A percentile compares a stretch with the other conserved stretches of the same genome.
phyloP scores from a whole-genome alignment of 2,888 invertebrate species.

The Nesidiocoris tenuis region DNA sequence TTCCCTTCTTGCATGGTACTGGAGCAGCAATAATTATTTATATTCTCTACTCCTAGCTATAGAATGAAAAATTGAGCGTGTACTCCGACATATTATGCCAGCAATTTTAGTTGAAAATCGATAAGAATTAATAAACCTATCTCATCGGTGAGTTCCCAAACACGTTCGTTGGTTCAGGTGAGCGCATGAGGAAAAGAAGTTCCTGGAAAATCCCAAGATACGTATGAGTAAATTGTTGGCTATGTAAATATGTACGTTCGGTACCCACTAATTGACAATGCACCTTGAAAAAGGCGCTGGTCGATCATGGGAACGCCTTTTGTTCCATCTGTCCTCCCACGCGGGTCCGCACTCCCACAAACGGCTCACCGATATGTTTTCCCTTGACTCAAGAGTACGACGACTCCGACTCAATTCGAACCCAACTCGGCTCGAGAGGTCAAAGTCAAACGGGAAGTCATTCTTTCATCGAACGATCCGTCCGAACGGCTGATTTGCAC shows the following conservation, averaged over 20 bases:
- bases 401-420: background rate
- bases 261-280: background rate
- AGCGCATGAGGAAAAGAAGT: too few relatives aligned
- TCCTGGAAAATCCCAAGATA: too few relatives aligned
- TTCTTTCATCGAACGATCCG: slow-evolving; percentile 15
- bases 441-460: slow-evolving; percentile 24
- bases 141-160: too few relatives aligned
- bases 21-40: too few relatives aligned
- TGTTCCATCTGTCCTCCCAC: slow-evolving; percentile 29
- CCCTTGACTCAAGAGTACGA: background rate
- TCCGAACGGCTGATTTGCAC: slow-evolving; percentile 24
- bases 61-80: too few relatives aligned
- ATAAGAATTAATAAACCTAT: too few relatives aligned
- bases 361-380: background rate
- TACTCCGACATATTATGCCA: too few relatives aligned
- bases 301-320: slow-evolving; percentile 4
- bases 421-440: slow-evolving; percentile 7
- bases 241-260: background rate
- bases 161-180: too few relatives aligned
- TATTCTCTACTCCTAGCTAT: too few relatives aligned
- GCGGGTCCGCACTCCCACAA: background rate
- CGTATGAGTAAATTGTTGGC: too few relatives aligned
- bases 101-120: too few relatives aligned
- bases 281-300: background rate
- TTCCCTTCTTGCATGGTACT: too few relatives aligned